Evolutionary conservation across 2,888 invertebrate species (phyloP), one percentile per base, ranked within the genome.

Genomic region (Deilephila elpenor): DNA sequence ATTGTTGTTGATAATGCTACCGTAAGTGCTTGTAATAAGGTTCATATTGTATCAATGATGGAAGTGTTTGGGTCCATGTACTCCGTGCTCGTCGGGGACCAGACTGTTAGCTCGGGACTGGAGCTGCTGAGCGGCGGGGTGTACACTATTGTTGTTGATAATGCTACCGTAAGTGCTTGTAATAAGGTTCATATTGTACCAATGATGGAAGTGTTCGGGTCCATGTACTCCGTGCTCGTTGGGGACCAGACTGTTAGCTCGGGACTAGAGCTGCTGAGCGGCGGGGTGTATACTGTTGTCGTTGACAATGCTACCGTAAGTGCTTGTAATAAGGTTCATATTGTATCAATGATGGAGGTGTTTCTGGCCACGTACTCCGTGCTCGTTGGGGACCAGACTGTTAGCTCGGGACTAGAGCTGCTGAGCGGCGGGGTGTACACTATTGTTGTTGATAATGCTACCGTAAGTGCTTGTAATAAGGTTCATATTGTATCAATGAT

Each of bases 361-460:
- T 91, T 88, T 71, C 80, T 86, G 0, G 89, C 90, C 0, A 77
- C 60, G 3, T 91, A 91, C 74, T 84, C 88, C 3, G n/a, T 91
- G 70, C 79, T 76, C 73, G 78, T 81, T 4, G 79, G 81, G 59
- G 80, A 81, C 34, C 72, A 71, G 0, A 74, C 77, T 0, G 74
- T 89, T 20, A 72, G 78, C 74, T 74, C 75, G 14, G 79, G 80
- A 34, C 72, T 90, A 0, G 79, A 83, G 29, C 75, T 91, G 78
- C 82, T 86, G 17, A 88, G 86, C 70, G 91, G 92, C 0, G 91
- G 91, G 0, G 90, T 92, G 0, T 92, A 91, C 37, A 81, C 87
- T 0, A 76, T 91, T 14, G 75, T 90, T 19, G 86, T 85, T 44
- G 80, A 76, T 4, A 76, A 78, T 53, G 74, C 75, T 71, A 84